Conservation (phyloP, 2,888 invertebrate genomes). For the Anthoptus insignis region DNA sequence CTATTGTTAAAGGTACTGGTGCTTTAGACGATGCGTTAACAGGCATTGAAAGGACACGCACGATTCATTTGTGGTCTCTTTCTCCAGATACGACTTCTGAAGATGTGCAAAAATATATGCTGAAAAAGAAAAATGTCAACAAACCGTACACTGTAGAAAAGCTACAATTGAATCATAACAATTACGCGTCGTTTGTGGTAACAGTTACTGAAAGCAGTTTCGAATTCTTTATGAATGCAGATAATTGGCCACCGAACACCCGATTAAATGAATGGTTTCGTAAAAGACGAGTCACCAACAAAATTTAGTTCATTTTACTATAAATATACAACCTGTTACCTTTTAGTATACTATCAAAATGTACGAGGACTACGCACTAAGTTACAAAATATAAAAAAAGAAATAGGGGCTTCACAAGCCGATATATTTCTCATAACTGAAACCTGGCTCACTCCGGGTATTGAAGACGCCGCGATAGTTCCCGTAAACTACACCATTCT, state of each 20-base stretch:
- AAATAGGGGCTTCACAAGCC: neutral
- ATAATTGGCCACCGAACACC: neutral
- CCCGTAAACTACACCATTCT: neutral
- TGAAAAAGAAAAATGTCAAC: neutral
- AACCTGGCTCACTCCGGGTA: neutral
- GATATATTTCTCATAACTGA: neutral
- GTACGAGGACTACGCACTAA: neutral
- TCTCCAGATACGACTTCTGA: neutral
- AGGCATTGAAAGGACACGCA: neutral
- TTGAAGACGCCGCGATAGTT: neutral
- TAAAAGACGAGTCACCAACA: neutral
- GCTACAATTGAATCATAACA: neutral
- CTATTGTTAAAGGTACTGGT: too few relatives aligned
- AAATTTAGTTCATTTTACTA: neutral
- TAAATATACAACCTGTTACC: neutral
- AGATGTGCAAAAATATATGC: neutral
- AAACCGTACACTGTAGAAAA: neutral
- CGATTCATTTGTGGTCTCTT: conserved; percentile 10
- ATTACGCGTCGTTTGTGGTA: neutral
- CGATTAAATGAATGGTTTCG: neutral
- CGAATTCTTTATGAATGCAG: neutral
- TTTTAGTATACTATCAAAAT: neutral
- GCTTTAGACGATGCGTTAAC: neutral
- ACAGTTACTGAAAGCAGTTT: neutral
- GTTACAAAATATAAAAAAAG: neutral